These are phyloP conservation scores for Rhaphigaster nebulosa DNA, from an alignment of 2,888 invertebrate genomes.

Conservation along the genomic window DNA sequence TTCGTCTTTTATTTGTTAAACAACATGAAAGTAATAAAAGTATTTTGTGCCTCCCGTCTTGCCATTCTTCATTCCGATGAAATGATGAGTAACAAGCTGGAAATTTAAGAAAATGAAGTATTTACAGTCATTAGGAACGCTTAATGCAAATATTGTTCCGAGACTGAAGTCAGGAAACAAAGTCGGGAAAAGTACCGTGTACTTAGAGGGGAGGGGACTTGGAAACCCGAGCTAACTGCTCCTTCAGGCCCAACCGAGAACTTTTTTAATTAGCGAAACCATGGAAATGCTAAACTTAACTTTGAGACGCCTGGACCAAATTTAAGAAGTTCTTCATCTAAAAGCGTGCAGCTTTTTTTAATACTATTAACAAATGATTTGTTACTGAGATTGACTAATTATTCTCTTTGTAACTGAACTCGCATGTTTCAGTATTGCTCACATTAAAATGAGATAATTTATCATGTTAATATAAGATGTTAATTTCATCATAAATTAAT, in stretches of 20 bases:
- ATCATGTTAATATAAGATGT: too few species aligned
- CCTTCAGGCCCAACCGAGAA: background rate
- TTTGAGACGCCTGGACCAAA: background rate
- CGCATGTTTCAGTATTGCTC: background rate
- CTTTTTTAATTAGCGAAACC: constrained; percentile 22
- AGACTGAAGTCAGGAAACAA: background rate
- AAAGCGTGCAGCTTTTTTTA: background rate
- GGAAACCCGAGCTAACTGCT: background rate
- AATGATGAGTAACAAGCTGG: background rate
- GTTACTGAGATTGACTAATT: background rate
- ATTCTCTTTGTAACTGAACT: background rate
- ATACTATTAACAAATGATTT: background rate
- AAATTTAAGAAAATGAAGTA: background rate
- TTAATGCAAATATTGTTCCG: background rate
- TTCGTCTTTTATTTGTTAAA: too few species aligned
- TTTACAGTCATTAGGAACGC: background rate
- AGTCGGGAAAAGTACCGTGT: background rate
- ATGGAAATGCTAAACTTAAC: background rate
- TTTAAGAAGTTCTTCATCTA: background rate
- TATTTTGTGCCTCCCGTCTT: too few species aligned
- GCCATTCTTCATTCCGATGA: too few species aligned
- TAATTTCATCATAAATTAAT: too few species aligned
- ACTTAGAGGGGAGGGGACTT: background rate
- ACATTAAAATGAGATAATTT: background rate
- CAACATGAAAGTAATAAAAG: too few species aligned